Conservation (phyloP, 2,113 vertebrate species). For the Neoarius graeffei region DNA sequence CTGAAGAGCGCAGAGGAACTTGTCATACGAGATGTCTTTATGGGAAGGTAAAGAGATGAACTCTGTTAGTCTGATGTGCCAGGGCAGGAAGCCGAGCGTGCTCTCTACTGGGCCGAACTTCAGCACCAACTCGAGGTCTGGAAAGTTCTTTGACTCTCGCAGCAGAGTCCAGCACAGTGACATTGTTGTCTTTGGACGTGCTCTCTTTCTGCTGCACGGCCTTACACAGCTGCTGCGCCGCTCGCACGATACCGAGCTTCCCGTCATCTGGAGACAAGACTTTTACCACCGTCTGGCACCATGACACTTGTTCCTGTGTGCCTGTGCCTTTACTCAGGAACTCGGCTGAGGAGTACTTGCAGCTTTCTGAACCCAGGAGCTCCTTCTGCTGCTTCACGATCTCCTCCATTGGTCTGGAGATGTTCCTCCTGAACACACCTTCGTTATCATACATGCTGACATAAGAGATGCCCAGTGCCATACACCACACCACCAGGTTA, state of each 20-base stretch:
- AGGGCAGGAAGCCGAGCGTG: conserved; percentile 92
- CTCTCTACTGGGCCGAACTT: conserved; percentile 95
- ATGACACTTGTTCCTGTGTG: too few relatives aligned
- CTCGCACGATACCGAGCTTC: conserved; percentile 87
- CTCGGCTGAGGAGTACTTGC: too few relatives aligned
- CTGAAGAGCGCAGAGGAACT: too few relatives aligned
- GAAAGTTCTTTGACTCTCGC: conserved; percentile 85
- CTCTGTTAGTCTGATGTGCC: conserved; percentile 97
- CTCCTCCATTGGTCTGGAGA: too few relatives aligned
- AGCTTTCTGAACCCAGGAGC: too few relatives aligned
- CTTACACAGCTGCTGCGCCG: conserved; percentile 88
- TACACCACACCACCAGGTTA: conserved; percentile 93
- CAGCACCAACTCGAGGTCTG: conserved; percentile 93
- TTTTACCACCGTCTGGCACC: conserved; percentile 83
- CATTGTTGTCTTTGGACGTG: conserved; percentile 83
- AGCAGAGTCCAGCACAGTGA: conserved; percentile 85
- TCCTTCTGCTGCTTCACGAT: too few relatives aligned
- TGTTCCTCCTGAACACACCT: too few relatives aligned
- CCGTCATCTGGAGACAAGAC: conserved; percentile 91
- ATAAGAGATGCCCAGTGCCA: conserved; percentile 94
- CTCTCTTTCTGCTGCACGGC: conserved; percentile 88
- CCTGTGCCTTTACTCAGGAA: too few relatives aligned
- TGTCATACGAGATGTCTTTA: too few relatives aligned
- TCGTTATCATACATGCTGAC: conserved; percentile 94
- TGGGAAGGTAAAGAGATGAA: too few relatives aligned